A percentile compares a stretch with the other conserved stretches of the same genome.
These are phyloP conservation scores for Danionella dracula DNA, from an alignment of 2,797 vertebrate species.

Conservation along the genomic window DNA sequence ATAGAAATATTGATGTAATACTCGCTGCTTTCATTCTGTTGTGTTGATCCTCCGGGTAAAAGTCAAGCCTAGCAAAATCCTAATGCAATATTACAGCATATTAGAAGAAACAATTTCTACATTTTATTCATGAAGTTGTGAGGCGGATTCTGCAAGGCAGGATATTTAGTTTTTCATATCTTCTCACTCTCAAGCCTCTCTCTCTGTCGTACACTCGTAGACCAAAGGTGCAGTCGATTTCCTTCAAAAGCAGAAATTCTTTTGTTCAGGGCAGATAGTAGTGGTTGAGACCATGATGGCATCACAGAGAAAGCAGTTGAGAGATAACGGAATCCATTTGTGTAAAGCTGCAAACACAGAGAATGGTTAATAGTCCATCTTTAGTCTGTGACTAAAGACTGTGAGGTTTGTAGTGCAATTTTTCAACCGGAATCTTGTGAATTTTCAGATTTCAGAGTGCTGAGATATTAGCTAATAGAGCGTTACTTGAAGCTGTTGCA, in stretches of 20 bases:
- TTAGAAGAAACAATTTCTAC: conserved; percentile 31
- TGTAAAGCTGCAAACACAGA: conserved; percentile 45
- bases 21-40: conserved; percentile 26
- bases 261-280: conserved; percentile 48
- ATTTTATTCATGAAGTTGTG: conserved; percentile 35
- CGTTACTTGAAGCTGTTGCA: neutral
- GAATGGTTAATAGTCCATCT: conserved; percentile 38
- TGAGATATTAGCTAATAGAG: neutral
- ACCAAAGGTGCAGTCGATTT: conserved; percentile 43
- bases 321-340: conserved; percentile 43
- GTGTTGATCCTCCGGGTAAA: conserved; percentile 33
- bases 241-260: conserved; percentile 46
- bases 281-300: conserved; percentile 43
- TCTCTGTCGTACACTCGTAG: neutral
- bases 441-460: no score
- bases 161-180: neutral
- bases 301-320: conserved; percentile 4
- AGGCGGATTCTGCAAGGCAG: neutral
- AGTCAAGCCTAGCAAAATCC: conserved; percentile 24
- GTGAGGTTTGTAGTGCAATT: no score
- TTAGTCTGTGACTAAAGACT: no score
- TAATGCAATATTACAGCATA: conserved; percentile 38
- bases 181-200: neutral
- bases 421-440: no score
- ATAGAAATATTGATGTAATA: conserved; percentile 44